These are phyloP conservation scores for Tupaia tana DNA, from an alignment of 2,113 vertebrate species.

Conservation along the genomic window DNA sequence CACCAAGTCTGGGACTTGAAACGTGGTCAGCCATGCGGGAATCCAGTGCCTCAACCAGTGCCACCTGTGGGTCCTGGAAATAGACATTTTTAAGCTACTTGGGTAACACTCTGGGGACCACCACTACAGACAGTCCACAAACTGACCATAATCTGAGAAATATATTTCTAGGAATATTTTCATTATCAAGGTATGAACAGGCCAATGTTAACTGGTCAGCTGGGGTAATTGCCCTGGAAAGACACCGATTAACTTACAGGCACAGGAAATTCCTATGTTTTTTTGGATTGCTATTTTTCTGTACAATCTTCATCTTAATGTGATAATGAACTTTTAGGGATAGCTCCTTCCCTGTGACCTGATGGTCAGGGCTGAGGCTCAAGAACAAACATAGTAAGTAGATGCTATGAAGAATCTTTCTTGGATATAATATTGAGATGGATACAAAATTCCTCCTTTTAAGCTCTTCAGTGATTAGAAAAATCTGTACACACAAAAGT, in stretches of 20 bases:
- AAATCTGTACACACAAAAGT: background rate
- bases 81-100: conserved; percentile 21
- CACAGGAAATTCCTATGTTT: background rate
- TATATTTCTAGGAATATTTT: conserved; percentile 10
- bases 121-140: background rate
- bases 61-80: background rate
- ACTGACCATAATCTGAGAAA: conserved; percentile 32
- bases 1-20: too few species aligned
- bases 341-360: conserved; percentile 24
- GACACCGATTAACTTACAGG: background rate
- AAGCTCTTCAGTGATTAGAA: conserved; percentile 7
- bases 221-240: background rate
- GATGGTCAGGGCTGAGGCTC: background rate
- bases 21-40: too few species aligned
- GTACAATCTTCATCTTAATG: conserved; percentile 1
- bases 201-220: background rate
- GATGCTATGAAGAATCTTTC: background rate
- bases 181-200: conserved; percentile 24
- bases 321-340: conserved; percentile 25
- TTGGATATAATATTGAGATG: background rate
- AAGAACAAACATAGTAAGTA: background rate
- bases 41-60: too few species aligned
- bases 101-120: background rate
- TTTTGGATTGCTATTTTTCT: conserved; percentile 45
- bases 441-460: background rate